Evolutionary conservation across 2,888 invertebrate genomes (phyloP).

Genomic region (Diaphora mendica): DNA sequence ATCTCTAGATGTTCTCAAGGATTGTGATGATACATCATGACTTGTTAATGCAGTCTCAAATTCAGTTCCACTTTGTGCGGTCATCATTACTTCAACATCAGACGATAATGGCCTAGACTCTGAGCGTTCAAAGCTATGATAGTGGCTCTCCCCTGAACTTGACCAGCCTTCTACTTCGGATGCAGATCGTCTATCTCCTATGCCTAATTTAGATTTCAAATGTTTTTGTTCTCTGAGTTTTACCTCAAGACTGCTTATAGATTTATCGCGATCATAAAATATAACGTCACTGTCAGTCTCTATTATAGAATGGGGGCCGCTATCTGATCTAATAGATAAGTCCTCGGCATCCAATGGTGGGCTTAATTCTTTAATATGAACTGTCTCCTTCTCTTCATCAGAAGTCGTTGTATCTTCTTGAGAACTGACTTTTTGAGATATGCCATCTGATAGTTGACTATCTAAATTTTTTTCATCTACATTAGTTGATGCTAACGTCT

Average conservation of each 20-base stretch:
- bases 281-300: constrained; percentile 82
- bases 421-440: constrained; percentile 75
- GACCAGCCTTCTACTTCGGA: constrained; percentile 93
- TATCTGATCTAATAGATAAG: constrained; percentile 79
- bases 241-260: constrained; percentile 81
- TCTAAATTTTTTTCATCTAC: constrained; percentile 64
- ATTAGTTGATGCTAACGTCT: constrained; percentile 53
- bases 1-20: constrained; percentile 92
- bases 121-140: constrained; percentile 94
- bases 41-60: constrained; percentile 95
- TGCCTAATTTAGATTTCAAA: constrained; percentile 79
- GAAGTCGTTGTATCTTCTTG: constrained; percentile 82
- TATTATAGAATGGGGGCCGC: constrained; percentile 83
- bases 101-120: constrained; percentile 94
- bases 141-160: constrained; percentile 95
- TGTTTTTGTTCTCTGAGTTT: constrained; percentile 79
- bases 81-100: constrained; percentile 93
- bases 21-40: constrained; percentile 90
- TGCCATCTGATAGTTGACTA: constrained; percentile 77
- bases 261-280: constrained; percentile 77
- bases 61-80: constrained; percentile 92
- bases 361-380: constrained; percentile 76
- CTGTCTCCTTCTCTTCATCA: constrained; percentile 85
- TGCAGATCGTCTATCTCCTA: constrained; percentile 90
- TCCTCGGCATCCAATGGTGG: constrained; percentile 77